These are phyloP conservation scores for Leptothorax acervorum DNA, from an alignment of 2,888 invertebrate genomes.

Conservation along the genomic window DNA sequence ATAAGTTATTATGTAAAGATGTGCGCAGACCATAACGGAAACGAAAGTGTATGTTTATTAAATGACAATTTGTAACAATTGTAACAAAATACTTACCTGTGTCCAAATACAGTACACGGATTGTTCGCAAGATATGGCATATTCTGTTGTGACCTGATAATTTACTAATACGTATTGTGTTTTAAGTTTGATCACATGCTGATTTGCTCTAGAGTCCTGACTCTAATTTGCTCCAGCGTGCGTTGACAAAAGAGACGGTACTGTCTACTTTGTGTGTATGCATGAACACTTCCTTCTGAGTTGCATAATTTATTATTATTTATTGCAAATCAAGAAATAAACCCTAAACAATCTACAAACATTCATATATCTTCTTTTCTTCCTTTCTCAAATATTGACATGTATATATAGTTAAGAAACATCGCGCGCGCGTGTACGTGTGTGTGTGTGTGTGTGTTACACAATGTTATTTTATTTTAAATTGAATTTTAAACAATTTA, in stretches of 20 bases:
- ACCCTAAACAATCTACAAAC: not conserved
- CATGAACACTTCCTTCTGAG: not conserved
- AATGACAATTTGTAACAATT: not conserved
- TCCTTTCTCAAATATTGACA: no score
- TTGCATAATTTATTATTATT: not conserved
- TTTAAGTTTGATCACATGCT: not conserved
- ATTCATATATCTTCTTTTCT: not conserved
- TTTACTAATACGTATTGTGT: not conserved
- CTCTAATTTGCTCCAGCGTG: not conserved
- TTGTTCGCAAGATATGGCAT: not conserved
- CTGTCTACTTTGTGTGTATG: not conserved
- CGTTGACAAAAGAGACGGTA: not conserved
- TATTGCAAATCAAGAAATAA: not conserved
- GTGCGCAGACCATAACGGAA: not conserved
- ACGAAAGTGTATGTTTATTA: not conserved
- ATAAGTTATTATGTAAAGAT: not conserved
- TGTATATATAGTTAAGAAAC: no score
- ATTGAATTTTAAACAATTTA: no score
- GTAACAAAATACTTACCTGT: constrained; percentile 18
- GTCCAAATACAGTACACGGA: not conserved
- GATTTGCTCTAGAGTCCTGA: no score
- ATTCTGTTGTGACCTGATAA: not conserved
- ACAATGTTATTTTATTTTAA: no score
- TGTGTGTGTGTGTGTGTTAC: no score
- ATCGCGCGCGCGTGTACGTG: no score